A percentile compares a stretch with the other conserved stretches of the same genome.
These are phyloP conservation scores for Camelus bactrianus DNA, from an alignment of 2,113 vertebrate species.

Conservation along the genomic window DNA sequence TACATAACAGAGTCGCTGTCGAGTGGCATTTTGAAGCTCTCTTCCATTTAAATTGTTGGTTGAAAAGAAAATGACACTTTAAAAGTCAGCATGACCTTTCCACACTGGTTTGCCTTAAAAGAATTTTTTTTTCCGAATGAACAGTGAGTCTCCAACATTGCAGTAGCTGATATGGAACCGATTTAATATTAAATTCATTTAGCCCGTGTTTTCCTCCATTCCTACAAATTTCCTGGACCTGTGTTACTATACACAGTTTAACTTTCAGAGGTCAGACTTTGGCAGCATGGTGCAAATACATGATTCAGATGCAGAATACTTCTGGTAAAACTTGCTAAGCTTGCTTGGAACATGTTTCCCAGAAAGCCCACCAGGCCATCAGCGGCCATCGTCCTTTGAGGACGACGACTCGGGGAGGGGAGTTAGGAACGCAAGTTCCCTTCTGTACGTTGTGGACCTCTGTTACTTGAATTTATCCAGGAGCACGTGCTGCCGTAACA, in stretches of 20 bases:
- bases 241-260: background rate
- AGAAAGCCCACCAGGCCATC: background rate
- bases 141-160: background rate
- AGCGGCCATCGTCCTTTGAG: background rate
- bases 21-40: background rate
- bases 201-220: background rate
- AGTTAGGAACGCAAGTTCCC: background rate
- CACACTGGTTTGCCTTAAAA: background rate
- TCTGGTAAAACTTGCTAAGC: background rate
- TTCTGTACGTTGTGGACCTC: background rate
- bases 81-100: conserved; percentile 9
- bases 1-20: background rate
- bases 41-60: conserved; percentile 34
- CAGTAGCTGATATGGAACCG: background rate
- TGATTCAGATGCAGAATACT: background rate
- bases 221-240: background rate
- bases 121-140: background rate
- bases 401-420: background rate
- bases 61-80: conserved; percentile 49
- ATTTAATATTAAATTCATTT: background rate
- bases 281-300: background rate
- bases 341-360: too few species aligned
- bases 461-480: background rate
- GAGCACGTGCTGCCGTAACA: background rate
- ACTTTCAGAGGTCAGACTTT: background rate